Percentiles rank a stretch among this genome's conserved stretches.
Evolutionary conservation across 2,888 invertebrate species (phyloP).

Genomic region (Uropetala carovei): DNA sequence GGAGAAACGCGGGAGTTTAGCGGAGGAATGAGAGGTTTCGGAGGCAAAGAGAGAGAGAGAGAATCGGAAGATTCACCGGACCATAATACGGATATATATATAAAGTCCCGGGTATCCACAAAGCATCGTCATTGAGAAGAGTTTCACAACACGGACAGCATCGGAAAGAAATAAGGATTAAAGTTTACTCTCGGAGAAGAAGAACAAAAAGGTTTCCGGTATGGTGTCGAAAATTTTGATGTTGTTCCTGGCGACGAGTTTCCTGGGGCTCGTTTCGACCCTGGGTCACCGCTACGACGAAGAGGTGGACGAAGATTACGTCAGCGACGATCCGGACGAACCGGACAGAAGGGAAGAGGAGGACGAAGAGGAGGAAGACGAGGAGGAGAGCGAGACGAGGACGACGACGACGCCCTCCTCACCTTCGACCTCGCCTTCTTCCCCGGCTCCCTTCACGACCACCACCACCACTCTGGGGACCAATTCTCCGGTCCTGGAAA

Average conservation of each 20-base stretch:
- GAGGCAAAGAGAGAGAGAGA: background rate
- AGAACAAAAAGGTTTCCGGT: background rate
- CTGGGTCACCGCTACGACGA: constrained; percentile 12
- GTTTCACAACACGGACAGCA: no score
- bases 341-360: background rate
- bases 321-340: background rate
- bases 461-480: background rate
- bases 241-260: background rate
- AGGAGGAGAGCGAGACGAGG: constrained; percentile 23
- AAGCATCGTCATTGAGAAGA: background rate
- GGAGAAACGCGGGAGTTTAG: background rate
- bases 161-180: no score
- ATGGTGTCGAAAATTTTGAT: background rate
- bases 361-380: background rate
- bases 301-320: background rate
- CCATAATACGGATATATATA: constrained; percentile 18
- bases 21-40: background rate
- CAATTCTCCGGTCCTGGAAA: background rate
- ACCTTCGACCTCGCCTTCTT: background rate
- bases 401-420: constrained; percentile 17
- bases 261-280: background rate
- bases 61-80: constrained; percentile 13
- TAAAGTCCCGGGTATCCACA: background rate
- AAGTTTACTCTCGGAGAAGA: no score
- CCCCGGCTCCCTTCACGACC: constrained; percentile 25